phyloP scores from a whole-genome alignment of 2,113 vertebrate species.

The Boulengeromyrus knoepffleri region DNA sequence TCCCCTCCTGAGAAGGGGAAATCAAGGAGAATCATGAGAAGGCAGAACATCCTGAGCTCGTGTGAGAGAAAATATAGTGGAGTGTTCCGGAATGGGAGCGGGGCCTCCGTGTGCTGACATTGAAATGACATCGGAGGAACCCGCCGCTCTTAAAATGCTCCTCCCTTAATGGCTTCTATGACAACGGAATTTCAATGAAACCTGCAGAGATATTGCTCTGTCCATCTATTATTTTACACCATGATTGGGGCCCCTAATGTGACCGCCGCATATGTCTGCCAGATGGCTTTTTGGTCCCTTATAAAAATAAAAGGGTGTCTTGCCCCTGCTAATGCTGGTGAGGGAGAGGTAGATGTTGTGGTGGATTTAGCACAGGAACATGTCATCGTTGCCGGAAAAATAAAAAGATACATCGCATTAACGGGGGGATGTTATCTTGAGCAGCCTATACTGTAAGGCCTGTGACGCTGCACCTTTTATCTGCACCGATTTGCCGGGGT shows the following conservation, averaged over 20 bases:
- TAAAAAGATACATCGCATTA: not conserved
- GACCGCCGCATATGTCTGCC: not conserved
- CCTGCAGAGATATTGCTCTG: not conserved
- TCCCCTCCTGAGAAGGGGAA: constrained; percentile 10
- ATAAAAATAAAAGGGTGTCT: not conserved
- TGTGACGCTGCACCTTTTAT: not conserved
- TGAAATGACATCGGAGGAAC: not conserved
- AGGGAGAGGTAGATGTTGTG: not conserved
- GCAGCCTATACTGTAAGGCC: not conserved
- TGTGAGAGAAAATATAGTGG: not conserved
- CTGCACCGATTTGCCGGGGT: not conserved
- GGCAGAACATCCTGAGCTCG: not conserved
- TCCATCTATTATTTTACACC: not conserved
- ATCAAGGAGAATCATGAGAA: constrained; percentile 10
- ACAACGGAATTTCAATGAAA: constrained; percentile 3
- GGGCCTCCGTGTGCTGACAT: not conserved
- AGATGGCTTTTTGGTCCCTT: not conserved
- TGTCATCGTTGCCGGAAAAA: not conserved
- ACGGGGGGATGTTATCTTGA: not conserved
- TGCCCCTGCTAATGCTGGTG: not conserved
- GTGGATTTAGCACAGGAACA: not conserved
- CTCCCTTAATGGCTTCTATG: not conserved
- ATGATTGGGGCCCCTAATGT: not conserved
- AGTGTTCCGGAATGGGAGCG: not conserved
- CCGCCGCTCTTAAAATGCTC: not conserved